Percentiles rank a stretch among this genome's conserved stretches.
Conservation (phyloP, 2,797 vertebrate genomes). For the Anguilla anguilla region DNA sequence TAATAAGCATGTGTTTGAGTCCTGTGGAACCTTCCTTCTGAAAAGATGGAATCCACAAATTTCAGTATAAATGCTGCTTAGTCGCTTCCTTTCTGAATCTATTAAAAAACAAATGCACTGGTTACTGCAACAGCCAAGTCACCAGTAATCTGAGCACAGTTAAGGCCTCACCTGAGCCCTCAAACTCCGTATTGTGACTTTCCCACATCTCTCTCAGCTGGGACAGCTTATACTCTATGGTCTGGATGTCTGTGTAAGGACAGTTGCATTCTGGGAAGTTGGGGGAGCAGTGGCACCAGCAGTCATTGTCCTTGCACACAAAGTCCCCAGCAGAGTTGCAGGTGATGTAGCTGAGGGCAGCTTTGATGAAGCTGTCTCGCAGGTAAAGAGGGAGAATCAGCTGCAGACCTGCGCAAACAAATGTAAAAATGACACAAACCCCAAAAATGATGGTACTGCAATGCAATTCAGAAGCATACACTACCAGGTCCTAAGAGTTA, state of each 20-base stretch:
- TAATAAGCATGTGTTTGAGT: neutral
- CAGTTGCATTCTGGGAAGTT: conserved; percentile 77
- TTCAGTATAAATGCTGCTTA: neutral
- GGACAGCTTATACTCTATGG: conserved; percentile 72
- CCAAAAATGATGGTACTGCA: neutral
- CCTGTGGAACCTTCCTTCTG: neutral
- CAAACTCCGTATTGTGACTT: conserved; percentile 71
- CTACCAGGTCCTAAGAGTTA: neutral
- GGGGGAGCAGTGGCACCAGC: conserved; percentile 74
- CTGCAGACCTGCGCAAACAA: conserved; percentile 69
- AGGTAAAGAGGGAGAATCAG: conserved; percentile 73
- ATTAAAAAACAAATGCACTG: neutral
- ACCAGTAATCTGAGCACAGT: neutral
- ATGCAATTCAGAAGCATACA: neutral
- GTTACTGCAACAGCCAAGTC: neutral
- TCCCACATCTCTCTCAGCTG: conserved; percentile 71
- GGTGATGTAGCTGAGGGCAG: conserved; percentile 77
- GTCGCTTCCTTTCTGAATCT: neutral
- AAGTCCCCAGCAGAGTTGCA: conserved; percentile 77
- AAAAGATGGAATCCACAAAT: neutral
- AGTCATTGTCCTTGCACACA: conserved; percentile 73
- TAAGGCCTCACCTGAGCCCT: conserved; percentile 72
- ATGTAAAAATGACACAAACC: neutral
- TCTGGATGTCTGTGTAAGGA: conserved; percentile 70
- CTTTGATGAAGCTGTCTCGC: conserved; percentile 71